Conservation (phyloP, 2,113 vertebrate species). For the Heterotis niloticus region DNA sequence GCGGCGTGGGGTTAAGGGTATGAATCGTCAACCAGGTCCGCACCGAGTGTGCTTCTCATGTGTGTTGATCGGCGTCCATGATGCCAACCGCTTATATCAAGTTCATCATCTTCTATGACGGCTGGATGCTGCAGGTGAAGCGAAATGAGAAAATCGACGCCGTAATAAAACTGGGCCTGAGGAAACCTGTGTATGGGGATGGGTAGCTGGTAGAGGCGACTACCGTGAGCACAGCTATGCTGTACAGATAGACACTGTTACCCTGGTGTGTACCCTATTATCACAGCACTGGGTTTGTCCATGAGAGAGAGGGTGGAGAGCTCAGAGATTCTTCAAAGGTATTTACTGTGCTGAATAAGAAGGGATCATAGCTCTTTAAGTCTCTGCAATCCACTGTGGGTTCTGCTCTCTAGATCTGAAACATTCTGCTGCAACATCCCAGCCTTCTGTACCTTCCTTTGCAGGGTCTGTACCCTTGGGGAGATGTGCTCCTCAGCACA, state of each 20-base stretch:
- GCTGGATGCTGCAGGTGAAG: background rate
- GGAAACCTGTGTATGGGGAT: background rate
- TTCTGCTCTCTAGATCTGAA: background rate
- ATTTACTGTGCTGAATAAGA: background rate
- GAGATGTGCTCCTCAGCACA: background rate
- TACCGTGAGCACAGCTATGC: background rate
- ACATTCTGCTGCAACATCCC: background rate
- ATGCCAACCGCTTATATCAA: background rate
- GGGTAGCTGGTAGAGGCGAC: background rate
- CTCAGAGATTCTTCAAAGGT: background rate
- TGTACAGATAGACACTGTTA: background rate
- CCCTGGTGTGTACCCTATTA: background rate
- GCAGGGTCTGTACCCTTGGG: background rate
- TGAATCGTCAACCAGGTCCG: slow-evolving; percentile 33
- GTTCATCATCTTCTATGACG: background rate
- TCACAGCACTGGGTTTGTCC: background rate
- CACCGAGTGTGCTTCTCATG: slow-evolving; percentile 9
- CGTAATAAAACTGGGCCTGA: background rate
- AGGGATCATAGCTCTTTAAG: background rate
- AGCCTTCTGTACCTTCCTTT: background rate
- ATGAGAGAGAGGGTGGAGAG: background rate
- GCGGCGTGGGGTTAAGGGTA: slow-evolving; percentile 49
- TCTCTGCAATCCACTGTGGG: background rate
- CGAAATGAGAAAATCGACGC: background rate
- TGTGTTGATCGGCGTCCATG: slow-evolving; percentile 28